Conservation (phyloP, 2,797 vertebrate genomes). For the Scomberomorus guttatus region DNA sequence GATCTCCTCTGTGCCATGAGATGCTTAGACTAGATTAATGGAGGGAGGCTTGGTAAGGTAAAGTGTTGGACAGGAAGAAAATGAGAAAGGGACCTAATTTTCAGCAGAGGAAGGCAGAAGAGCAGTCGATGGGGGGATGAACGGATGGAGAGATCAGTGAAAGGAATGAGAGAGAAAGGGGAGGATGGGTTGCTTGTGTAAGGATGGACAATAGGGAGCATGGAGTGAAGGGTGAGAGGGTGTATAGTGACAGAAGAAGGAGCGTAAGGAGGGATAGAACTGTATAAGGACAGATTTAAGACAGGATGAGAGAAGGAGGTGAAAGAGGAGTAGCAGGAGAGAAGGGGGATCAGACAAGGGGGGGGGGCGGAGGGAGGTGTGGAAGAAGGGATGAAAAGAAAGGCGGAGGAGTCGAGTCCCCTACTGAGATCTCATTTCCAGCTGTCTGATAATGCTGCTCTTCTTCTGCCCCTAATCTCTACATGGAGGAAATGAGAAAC, state of each 20-base stretch:
- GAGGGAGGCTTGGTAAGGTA: slow-evolving; percentile 4
- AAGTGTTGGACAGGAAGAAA: slow-evolving; percentile 14
- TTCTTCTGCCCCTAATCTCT: slow-evolving; percentile 78
- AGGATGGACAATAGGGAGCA: neutral
- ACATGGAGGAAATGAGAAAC: slow-evolving; percentile 79
- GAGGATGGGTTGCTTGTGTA: neutral
- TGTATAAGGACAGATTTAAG: slow-evolving; percentile 11
- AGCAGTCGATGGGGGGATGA: slow-evolving; percentile 5
- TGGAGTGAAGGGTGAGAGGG: slow-evolving; percentile 6
- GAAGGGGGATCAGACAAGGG: slow-evolving; percentile 20
- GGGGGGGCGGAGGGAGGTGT: slow-evolving; percentile 43
- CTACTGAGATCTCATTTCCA: slow-evolving; percentile 82
- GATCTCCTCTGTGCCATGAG: slow-evolving; percentile 9
- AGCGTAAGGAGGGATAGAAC: slow-evolving; percentile 4
- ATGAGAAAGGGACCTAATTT: neutral
- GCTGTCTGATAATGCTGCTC: slow-evolving; percentile 79
- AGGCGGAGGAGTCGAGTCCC: slow-evolving; percentile 56
- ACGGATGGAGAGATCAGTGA: slow-evolving; percentile 18
- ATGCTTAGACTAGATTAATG: slow-evolving; percentile 28
- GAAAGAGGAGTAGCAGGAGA: slow-evolving; percentile 31
- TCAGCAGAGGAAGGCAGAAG: neutral
- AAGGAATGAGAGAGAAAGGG: slow-evolving; percentile 18
- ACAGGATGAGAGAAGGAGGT: slow-evolving; percentile 21
- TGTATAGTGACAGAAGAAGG: neutral
- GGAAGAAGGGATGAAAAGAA: slow-evolving; percentile 63